phyloP scores from a whole-genome alignment of 2,888 invertebrate species.

The Ypsolopha sequella region DNA sequence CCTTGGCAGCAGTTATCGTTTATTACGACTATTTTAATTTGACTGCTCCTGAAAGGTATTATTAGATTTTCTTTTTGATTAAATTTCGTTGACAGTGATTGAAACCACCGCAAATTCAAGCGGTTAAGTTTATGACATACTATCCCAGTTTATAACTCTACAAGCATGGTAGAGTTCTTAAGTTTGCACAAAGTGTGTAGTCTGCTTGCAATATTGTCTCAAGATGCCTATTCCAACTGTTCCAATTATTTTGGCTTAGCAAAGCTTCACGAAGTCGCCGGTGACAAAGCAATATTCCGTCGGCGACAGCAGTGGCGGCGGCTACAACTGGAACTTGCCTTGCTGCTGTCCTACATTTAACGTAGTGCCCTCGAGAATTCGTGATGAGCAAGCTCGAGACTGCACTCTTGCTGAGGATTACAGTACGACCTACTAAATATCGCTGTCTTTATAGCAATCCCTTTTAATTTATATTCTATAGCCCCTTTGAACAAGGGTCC shows the following conservation, averaged over 20 bases:
- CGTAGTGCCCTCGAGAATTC: constrained; percentile 59
- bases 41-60: constrained; percentile 16
- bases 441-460: constrained; percentile 33
- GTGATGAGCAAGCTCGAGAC: constrained; percentile 52
- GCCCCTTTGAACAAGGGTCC: too few relatives aligned
- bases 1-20: constrained; percentile 24
- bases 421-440: constrained; percentile 42
- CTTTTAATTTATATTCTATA: not conserved
- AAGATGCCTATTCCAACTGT: constrained; percentile 63
- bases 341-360: constrained; percentile 66
- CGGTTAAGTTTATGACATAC: not conserved
- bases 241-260: constrained; percentile 69
- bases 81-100: not conserved
- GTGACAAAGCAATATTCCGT: constrained; percentile 69
- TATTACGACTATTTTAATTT: constrained; percentile 26
- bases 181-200: too few relatives aligned
- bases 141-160: not conserved
- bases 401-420: constrained; percentile 53
- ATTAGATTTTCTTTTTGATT: constrained; percentile 1
- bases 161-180: not conserved
- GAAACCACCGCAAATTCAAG: not conserved
- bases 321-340: constrained; percentile 53
- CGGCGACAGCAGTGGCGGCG: constrained; percentile 25
- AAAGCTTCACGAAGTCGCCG: constrained; percentile 58
- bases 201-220: constrained; percentile 31